A percentile compares a stretch with the other conserved stretches of the same genome.
Evolutionary conservation across 2,797 vertebrate species (phyloP).

Genomic region (Macrochelys suwanniensis): DNA sequence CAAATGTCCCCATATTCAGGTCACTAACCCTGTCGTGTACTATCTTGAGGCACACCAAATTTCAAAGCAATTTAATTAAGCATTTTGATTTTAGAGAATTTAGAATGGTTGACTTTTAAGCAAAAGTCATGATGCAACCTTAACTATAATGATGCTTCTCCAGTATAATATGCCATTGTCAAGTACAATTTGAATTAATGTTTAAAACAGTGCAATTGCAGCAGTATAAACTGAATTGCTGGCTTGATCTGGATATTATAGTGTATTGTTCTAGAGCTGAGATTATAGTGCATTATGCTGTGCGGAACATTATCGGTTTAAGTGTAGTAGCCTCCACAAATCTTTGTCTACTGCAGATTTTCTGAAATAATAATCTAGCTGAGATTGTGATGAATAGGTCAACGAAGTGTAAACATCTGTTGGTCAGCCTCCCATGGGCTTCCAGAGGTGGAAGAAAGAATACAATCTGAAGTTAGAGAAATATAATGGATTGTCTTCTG

Average conservation of each 20-base stretch:
- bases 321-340: neutral
- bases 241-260: neutral
- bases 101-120: no score
- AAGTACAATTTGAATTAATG: neutral
- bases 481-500: neutral
- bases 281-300: neutral
- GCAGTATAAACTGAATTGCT: neutral
- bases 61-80: no score
- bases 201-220: neutral
- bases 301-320: fast-evolving
- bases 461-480: neutral
- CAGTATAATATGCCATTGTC: neutral
- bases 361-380: neutral
- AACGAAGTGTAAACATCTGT: conserved; percentile 2
- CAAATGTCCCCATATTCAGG: no score
- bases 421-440: neutral
- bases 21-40: no score
- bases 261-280: no score
- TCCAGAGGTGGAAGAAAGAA: neutral
- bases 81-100: no score
- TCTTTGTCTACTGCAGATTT: neutral
- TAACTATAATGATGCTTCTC: no score
- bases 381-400: neutral
- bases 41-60: no score
- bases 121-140: no score